Evolutionary conservation across 1,140 invertebrate genomes (phyloP).

Genomic region (Chlorops oryzae): DNA sequence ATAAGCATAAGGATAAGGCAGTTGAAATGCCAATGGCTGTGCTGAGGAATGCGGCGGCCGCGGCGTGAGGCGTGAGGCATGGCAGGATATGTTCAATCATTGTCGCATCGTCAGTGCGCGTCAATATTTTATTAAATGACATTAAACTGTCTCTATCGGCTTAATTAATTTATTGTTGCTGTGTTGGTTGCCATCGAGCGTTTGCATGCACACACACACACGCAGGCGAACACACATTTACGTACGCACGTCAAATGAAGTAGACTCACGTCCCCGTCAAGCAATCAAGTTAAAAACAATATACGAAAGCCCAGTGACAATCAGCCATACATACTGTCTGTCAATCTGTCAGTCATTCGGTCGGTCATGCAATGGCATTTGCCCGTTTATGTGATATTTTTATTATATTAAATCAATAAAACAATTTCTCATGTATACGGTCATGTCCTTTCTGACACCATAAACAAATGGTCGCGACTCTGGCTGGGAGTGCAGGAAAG

Average conservation of each 20-base stretch:
- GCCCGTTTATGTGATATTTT: constrained; percentile 41
- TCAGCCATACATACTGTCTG: too few species aligned
- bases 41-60: constrained; percentile 20
- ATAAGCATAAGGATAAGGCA: neutral
- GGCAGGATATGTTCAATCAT: constrained; percentile 24
- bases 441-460: constrained; percentile 47
- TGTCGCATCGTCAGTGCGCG: constrained; percentile 36
- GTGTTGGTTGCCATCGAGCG: constrained; percentile 24
- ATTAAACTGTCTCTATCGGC: constrained; percentile 48
- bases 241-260: neutral
- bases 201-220: constrained; percentile 11
- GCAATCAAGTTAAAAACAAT: neutral
- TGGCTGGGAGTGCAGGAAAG: too few species aligned
- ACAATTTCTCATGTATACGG: constrained; percentile 44
- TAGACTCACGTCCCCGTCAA: constrained; percentile 3
- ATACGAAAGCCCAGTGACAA: too few species aligned
- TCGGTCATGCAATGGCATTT: too few species aligned
- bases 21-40: neutral
- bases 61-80: too few species aligned
- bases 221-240: neutral
- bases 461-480: constrained; percentile 28
- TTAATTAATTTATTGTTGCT: constrained; percentile 49
- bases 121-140: constrained; percentile 49
- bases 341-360: too few species aligned
- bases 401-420: constrained; percentile 48